These are phyloP conservation scores for Brachypteracias leptosomus DNA, from an alignment of 2,113 vertebrate genomes.

Conservation along the genomic window DNA sequence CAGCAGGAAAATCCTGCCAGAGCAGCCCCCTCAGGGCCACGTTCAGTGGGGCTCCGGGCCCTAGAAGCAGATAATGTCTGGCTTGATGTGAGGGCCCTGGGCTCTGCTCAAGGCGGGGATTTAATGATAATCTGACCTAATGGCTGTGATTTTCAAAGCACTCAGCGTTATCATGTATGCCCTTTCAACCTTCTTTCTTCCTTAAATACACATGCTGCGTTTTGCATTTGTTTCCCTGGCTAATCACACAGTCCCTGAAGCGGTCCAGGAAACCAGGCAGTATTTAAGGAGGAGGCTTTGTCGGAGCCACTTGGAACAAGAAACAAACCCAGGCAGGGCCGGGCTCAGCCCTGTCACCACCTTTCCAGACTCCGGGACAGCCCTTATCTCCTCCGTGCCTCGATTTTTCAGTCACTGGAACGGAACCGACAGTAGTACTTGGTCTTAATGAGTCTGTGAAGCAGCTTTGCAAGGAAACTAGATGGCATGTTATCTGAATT, in stretches of 20 bases:
- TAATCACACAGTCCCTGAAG: not conserved
- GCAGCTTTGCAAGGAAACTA: not conserved
- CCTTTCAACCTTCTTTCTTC: not conserved
- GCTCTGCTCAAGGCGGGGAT: not conserved
- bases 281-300: not conserved
- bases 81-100: not conserved
- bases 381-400: not conserved
- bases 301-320: not conserved
- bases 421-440: not conserved
- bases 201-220: not conserved
- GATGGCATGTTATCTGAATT: not conserved
- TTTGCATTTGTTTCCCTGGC: not conserved
- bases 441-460: not conserved
- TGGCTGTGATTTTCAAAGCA: not conserved
- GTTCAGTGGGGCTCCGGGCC: not conserved
- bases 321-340: not conserved
- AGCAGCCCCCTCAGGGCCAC: not conserved
- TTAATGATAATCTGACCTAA: conserved; percentile 2
- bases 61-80: not conserved
- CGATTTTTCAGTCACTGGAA: not conserved
- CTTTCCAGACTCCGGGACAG: not conserved
- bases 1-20: not conserved
- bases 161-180: not conserved
- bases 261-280: not conserved
- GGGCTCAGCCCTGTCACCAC: not conserved